Percentiles rank a stretch among this genome's conserved stretches.
These are phyloP conservation scores for Agriopis marginaria DNA, from an alignment of 2,888 invertebrate genomes.

Conservation along the genomic window DNA sequence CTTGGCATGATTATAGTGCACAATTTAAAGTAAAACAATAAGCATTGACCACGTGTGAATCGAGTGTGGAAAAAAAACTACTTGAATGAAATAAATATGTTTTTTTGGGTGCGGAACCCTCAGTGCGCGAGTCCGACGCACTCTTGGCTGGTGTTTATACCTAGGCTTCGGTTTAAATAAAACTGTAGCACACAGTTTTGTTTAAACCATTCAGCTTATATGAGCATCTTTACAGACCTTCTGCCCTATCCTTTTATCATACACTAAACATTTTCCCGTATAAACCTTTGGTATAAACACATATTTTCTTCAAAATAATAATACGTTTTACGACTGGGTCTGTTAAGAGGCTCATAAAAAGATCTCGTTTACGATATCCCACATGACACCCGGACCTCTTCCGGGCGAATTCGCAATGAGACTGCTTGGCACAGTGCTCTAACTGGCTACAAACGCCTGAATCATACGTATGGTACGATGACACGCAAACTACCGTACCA, in stretches of 20 bases:
- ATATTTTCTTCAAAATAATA: conserved; percentile 40
- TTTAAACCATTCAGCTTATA: conserved; percentile 16
- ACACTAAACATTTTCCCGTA: conserved; percentile 33
- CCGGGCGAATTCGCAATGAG: conserved; percentile 10
- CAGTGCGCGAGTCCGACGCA: too few species aligned
- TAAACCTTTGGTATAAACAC: conserved; percentile 28
- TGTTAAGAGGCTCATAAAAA: conserved; percentile 43
- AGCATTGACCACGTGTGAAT: too few species aligned
- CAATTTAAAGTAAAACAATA: background rate
- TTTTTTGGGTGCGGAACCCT: too few species aligned
- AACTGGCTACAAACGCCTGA: background rate
- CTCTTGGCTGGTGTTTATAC: background rate
- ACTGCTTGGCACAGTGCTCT: conserved; percentile 7
- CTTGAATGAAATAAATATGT: too few species aligned
- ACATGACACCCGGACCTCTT: conserved; percentile 24
- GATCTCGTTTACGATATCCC: conserved; percentile 43
- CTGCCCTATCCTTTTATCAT: conserved; percentile 19
- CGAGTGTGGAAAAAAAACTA: too few species aligned
- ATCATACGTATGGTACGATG: background rate
- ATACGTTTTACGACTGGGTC: conserved; percentile 41
- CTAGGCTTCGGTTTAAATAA: conserved; percentile 9
- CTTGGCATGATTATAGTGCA: background rate
- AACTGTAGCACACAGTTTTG: background rate
- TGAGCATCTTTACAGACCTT: conserved; percentile 7
- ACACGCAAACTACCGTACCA: background rate